Evolutionary conservation across 2,888 invertebrate species (phyloP), one percentile per base, ranked within the genome.

Genomic region (Macrostomum cliftonense): DNA sequence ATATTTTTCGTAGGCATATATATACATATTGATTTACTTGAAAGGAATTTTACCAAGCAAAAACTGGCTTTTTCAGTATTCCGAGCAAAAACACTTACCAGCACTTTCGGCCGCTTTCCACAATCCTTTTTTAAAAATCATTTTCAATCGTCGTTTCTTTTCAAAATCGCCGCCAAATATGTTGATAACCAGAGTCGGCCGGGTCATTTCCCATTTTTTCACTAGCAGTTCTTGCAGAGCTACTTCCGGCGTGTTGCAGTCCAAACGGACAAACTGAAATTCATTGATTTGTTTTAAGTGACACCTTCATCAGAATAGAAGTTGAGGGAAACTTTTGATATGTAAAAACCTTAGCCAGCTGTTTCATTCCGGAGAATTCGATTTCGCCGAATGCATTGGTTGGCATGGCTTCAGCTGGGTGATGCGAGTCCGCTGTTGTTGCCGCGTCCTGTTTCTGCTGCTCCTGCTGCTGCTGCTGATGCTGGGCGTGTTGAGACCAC

Each of bases 101-200:
- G 69, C 70, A 43, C 63, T 64, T 17, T 61, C 56, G 1, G 70
- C 69, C 14, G 65, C 66, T 50, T 68, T 68, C 61, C 68, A 63
- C 7, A 71, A 59, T 19, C 71, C 70, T 38, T 63, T 56, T 36
- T 65, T 55, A 55, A 71, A 69, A 9, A 64, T 65, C 44, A 67
- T 63, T 50, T 63, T 64, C 14, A 70, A 55, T 39, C 62, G 54
- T 21, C 61, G 59, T 39, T 61, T 63, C 64, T 71, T 65, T 42
- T 59, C 57, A 53, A 70, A 69, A 55, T 64, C 64, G 42, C 70
- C 70, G 0, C 71, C 71, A 0, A 70, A 70, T 16, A 71, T 67
- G 2, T 70, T 71, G 50, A 71, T 68, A 16, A 71, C 61, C 5
- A 71, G 59, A 45, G 68, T 69, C 7, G 71, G 71, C 42, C 56